Evolutionary conservation across 2,113 vertebrate species (phyloP).

Genomic region (Calidris pugnax): DNA sequence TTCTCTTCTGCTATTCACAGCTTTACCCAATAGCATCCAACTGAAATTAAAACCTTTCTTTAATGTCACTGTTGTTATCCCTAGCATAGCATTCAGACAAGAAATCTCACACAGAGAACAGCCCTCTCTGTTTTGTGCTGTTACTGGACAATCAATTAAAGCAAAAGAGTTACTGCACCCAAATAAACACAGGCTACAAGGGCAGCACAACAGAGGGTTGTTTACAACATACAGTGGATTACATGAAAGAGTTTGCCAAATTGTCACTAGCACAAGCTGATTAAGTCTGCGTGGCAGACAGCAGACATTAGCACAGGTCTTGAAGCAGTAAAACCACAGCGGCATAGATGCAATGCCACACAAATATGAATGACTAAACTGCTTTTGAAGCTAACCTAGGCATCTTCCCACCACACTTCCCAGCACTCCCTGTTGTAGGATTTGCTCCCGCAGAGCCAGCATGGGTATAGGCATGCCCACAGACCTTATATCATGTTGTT

Average conservation of each 20-base stretch:
- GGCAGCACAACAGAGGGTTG: not conserved
- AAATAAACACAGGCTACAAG: not conserved
- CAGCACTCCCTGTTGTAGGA: not conserved
- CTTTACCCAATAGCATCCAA: not conserved
- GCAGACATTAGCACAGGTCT: not conserved
- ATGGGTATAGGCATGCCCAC: not conserved
- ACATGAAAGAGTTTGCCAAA: not conserved
- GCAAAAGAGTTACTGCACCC: not conserved
- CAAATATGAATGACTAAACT: not conserved
- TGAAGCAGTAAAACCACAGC: not conserved
- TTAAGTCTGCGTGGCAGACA: not conserved
- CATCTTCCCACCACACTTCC: not conserved
- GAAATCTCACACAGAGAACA: not conserved
- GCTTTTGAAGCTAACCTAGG: not conserved
- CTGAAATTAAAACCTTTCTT: conserved; percentile 8
- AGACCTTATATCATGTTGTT: not conserved
- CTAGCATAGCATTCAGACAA: not conserved
- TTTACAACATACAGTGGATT: not conserved
- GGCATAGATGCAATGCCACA: not conserved
- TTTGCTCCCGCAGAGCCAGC: not conserved
- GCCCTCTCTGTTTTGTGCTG: not conserved
- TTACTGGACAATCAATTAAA: not conserved
- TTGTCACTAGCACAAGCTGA: conserved; percentile 15
- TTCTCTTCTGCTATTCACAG: not conserved
- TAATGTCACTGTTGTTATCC: not conserved